Base-by-base conservation (phyloP, 1,140 invertebrate species). In the Drosophila aff. region DNA sequence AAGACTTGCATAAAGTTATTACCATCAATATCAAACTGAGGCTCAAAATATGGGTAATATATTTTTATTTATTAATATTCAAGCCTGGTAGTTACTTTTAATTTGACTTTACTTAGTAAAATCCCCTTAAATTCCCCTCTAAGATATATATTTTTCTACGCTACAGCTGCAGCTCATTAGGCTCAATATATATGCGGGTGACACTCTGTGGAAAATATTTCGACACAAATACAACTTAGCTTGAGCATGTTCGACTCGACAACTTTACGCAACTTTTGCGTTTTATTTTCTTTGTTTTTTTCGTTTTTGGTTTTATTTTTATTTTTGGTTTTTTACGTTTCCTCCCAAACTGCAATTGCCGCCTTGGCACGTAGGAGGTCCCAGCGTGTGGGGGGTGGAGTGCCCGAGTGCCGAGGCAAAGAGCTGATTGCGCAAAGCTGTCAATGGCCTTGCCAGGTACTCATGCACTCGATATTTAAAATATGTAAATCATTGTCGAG, bases 321-420 rank as follows among this genome's bases (percentile, higher is more conserved):
- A n/a, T 43, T 69, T 64, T 38, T 23, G 23, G 10, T 28, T 13
- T 40, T 68, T 76, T 36, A 47, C 44, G 23, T 50, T 26, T 31
- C 49, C 18, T 26, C 36, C 38, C n/a, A 28, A 78, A 61, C 72
- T 81, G 79, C 79, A 81, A 81, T 81, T 72, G 62, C 41, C 65
- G 53, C 73, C 80, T 78, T 83, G 81, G 81, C 81, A 83, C 81
- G 81, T 83, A 83, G 77, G 78, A 62, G 69, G 57, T 10, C 33
- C 65, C 28, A 49, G 46, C 46, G 68, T 44, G 49, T 52, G 26
- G 36, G 43, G 57, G 40, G 23, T 26, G 62, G 41, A 23, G 60
- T 31, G 31, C 21, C 31, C 33, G 10, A 36, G 10, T 36, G 33
- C 31, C 33, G 23, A 9, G 59, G 58, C 49, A 50, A 31, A 44